Conservation (phyloP, 2,888 invertebrate genomes). For the Pristionchus arcanus region DNA sequence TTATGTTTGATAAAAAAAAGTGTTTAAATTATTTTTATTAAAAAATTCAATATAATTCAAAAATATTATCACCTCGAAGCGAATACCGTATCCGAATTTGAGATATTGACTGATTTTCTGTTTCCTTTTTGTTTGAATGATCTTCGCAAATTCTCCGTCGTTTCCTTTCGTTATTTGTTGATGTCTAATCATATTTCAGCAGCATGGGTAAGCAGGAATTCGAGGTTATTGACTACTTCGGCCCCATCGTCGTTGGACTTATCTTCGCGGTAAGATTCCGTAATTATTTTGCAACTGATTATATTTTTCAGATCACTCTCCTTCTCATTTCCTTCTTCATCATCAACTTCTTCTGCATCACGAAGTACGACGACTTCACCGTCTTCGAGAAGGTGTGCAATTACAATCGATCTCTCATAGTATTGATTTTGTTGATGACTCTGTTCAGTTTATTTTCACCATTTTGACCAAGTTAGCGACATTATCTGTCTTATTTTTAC, state of each 20-base stretch:
- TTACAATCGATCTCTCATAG: neutral
- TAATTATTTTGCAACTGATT: neutral
- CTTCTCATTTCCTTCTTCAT: conserved; percentile 73
- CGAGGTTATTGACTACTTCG: conserved; percentile 70
- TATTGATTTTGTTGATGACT: neutral
- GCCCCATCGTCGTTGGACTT: conserved; percentile 72
- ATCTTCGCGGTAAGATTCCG: conserved; percentile 62
- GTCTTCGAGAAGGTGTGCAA: conserved; percentile 74
- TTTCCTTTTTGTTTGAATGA: neutral
- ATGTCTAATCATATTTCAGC: conserved; percentile 24
- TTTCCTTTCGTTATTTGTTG: neutral
- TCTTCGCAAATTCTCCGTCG: neutral
- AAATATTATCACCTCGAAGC: neutral
- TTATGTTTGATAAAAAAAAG: neutral
- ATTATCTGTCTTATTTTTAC: too few relatives aligned
- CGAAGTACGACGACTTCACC: conserved; percentile 76
- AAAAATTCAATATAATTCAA: neutral
- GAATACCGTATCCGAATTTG: neutral
- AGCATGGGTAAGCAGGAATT: conserved; percentile 56
- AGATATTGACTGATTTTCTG: neutral
- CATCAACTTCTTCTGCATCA: conserved; percentile 78
- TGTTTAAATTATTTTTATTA: neutral
- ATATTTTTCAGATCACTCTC: conserved; percentile 62
- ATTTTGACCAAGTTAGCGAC: neutral
- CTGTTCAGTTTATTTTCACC: neutral